Base-by-base conservation (phyloP, 2,113 vertebrate species). In the Bujurquina vittata region DNA sequence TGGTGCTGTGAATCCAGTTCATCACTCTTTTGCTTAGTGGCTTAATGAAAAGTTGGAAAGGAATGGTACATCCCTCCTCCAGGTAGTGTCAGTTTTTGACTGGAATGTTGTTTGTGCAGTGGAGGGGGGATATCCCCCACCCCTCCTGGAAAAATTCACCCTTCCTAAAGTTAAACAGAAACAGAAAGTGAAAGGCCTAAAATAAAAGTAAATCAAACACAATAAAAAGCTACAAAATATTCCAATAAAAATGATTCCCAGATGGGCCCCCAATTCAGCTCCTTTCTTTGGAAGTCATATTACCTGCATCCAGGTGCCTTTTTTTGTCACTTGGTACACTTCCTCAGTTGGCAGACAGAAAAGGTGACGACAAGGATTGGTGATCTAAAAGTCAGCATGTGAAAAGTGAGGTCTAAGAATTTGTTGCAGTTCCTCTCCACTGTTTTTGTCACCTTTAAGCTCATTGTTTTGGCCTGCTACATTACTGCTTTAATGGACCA, bases 381-480 rank as follows among this genome's bases (percentile, higher is more conserved):
- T 72, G 67, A 31, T 31, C 26, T n/a, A 54, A 72, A 46, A 31
- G 46, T n/a, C 1, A 1, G 46, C 26, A 52, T 72, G 46, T 72
- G 26, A 54, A 31, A 52, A 31, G 26, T 72, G 23, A 72, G 1
- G 26, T n/a, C 67, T 72, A 26, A 72, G 67, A 72, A 72, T 54
- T 54, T 33, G 67, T 33, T 72, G 31, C 31, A 26, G 46, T 72
- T 14, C 26, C 46, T 14, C 18, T 43, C 26, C 67, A 72, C 20
- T 14, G 0, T 54, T 72, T 72, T 72, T 54, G 17, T 11, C 26
- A 72, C 26, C 4, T 72, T 54, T 72, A 54, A 33, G 26, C 43
- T 54, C 26, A 72, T 33, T 72, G 46, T 72, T 72, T 72, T 72
- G 46, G 67, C 46, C 18, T 54, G 67, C 67, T 72, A 72, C 67